These are phyloP conservation scores for Oithona nana DNA, from an alignment of 2,888 invertebrate species.

Conservation along the genomic window DNA sequence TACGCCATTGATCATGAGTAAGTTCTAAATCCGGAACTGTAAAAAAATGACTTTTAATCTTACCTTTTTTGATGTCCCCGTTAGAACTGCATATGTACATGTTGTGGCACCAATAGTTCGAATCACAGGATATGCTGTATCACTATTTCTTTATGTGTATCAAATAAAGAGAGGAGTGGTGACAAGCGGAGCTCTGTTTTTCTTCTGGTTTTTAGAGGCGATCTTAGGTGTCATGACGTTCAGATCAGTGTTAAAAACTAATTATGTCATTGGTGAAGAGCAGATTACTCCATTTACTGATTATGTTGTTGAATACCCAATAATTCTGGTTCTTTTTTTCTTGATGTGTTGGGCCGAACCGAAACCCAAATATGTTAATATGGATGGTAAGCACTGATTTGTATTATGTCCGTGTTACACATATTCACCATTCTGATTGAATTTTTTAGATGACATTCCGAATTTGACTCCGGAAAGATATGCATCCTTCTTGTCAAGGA, in stretches of 20 bases:
- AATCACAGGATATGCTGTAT: not conserved
- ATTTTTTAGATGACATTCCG: not conserved
- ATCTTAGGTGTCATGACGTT: slow-evolving; percentile 1
- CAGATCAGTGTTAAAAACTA: not conserved
- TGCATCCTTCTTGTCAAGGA: slow-evolving; percentile 64
- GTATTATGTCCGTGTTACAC: too few species aligned
- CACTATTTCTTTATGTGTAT: not conserved
- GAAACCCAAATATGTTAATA: not conserved
- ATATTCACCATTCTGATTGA: too few species aligned
- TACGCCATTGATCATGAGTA: not conserved
- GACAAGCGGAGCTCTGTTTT: slow-evolving; percentile 8
- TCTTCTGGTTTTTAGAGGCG: slow-evolving; percentile 10
- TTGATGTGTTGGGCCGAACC: slow-evolving; percentile 16
- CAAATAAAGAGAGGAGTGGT: not conserved
- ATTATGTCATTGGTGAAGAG: not conserved
- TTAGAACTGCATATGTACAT: not conserved
- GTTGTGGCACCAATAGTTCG: not conserved
- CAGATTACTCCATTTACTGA: not conserved
- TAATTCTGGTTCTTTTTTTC: slow-evolving; percentile 9
- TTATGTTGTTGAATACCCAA: slow-evolving; percentile 6
- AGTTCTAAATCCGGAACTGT: not conserved
- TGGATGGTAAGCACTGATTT: not conserved
- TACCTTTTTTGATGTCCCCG: too few species aligned
- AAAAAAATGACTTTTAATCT: not conserved
- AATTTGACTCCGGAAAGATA: slow-evolving; percentile 49